These are phyloP conservation scores for Chymomyza costata DNA, from an alignment of 1,140 invertebrate species.

Conservation along the genomic window DNA sequence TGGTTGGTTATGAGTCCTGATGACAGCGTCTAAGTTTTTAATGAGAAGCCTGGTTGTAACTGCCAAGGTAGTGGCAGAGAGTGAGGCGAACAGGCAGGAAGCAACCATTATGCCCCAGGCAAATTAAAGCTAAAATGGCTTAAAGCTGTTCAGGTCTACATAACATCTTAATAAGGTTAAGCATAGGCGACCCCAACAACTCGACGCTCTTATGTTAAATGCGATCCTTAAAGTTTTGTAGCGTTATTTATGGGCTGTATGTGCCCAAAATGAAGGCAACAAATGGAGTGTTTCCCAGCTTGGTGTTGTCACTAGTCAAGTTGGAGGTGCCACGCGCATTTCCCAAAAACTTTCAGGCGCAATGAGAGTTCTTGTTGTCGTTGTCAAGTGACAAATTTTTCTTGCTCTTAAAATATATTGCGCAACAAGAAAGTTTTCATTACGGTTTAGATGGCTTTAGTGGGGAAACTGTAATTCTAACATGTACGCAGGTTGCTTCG, in stretches of 20 bases:
- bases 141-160: too few relatives aligned
- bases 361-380: conserved; percentile 18
- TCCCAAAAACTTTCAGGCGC: conserved; percentile 6
- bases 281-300: too few relatives aligned
- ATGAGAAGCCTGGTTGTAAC: too few relatives aligned
- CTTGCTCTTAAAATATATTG: conserved; percentile 40
- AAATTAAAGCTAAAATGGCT: conserved; percentile 54
- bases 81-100: too few relatives aligned
- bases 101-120: conserved; percentile 13
- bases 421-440: conserved; percentile 51
- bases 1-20: conserved; percentile 43
- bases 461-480: conserved; percentile 36
- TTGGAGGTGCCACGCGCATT: conserved; percentile 14
- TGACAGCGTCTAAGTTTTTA: conserved; percentile 63
- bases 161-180: conserved; percentile 53
- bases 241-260: conserved; percentile 57
- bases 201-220: conserved; percentile 6
- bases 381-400: conserved; percentile 54
- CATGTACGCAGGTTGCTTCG: conserved; percentile 24
- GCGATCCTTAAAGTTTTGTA: conserved; percentile 19
- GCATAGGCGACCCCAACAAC: background rate
- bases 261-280: too few relatives aligned
- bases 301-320: too few relatives aligned
- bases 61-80: too few relatives aligned
- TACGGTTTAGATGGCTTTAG: conserved; percentile 9